These are phyloP conservation scores for Sebastes elongatus DNA, from an alignment of 2,797 vertebrate genomes.

Conservation along the genomic window DNA sequence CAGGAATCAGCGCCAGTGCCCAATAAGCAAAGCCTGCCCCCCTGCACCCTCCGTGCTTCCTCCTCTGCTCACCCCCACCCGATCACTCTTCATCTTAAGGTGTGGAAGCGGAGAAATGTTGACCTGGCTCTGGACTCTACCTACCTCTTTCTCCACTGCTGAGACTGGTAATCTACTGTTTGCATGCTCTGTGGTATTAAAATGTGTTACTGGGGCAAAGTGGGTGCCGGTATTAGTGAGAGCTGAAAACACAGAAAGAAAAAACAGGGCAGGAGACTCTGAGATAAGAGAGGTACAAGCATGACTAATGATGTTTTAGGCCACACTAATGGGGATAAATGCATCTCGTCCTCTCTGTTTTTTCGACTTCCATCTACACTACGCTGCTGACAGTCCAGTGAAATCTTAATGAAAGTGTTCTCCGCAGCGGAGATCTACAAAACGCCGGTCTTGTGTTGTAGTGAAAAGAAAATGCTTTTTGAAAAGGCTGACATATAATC, in stretches of 20 bases:
- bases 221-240: slow-evolving; percentile 52
- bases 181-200: slow-evolving; percentile 57
- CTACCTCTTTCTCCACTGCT: slow-evolving; percentile 31
- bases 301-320: slow-evolving; percentile 5
- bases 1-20: slow-evolving; percentile 25
- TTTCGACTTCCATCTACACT: not conserved
- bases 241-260: slow-evolving; percentile 4
- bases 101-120: slow-evolving; percentile 36
- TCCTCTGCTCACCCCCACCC: not conserved
- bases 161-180: slow-evolving; percentile 62
- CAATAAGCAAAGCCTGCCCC: not conserved
- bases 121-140: slow-evolving; percentile 27
- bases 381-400: not conserved
- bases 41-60: slow-evolving; percentile 5
- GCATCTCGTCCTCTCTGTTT: not conserved
- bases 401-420: slow-evolving; percentile 3
- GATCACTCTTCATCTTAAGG: not conserved
- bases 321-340: slow-evolving; percentile 6
- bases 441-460: not conserved
- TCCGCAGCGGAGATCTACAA: not conserved
- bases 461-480: not conserved
- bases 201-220: slow-evolving; percentile 72
- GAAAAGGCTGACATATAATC: not conserved
- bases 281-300: slow-evolving; percentile 1
- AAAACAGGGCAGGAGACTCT: not conserved